phyloP scores from a whole-genome alignment of 2,113 vertebrate species.

The Atractosteus spatula region DNA sequence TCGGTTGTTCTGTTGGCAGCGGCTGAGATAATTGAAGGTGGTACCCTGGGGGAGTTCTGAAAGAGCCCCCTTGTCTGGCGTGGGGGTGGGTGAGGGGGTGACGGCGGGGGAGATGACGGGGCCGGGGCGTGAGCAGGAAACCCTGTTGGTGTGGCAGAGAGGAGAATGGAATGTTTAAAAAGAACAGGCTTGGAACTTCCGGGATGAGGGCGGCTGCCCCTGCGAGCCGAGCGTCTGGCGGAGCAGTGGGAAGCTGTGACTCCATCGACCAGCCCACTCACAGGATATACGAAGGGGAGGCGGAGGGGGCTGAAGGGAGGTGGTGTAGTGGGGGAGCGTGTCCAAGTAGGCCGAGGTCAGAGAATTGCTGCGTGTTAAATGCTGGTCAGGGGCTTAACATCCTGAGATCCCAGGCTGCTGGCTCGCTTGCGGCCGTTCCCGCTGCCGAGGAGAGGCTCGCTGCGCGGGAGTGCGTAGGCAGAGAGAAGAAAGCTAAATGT shows the following conservation, averaged over 20 bases:
- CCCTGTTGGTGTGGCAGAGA: slow-evolving; percentile 50
- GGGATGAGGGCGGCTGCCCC: slow-evolving; percentile 66
- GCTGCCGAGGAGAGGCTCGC: slow-evolving; percentile 53
- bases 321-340: slow-evolving; percentile 16
- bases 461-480: slow-evolving; percentile 49
- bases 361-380: slow-evolving; percentile 38
- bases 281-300: slow-evolving; percentile 60
- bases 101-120: slow-evolving; percentile 27
- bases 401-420: slow-evolving; percentile 59
- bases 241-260: slow-evolving; percentile 49
- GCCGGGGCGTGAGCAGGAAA: slow-evolving; percentile 70
- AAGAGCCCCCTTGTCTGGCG: slow-evolving; percentile 68
- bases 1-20: slow-evolving; percentile 33
- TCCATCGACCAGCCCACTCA: slow-evolving; percentile 54
- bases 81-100: slow-evolving; percentile 42
- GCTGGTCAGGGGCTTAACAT: slow-evolving; percentile 56
- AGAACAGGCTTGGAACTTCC: slow-evolving; percentile 68
- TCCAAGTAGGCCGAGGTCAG: slow-evolving; percentile 55
- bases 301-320: no score
- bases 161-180: slow-evolving; percentile 78
- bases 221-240: slow-evolving; percentile 34
- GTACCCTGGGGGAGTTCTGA: slow-evolving; percentile 64
- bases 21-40: slow-evolving; percentile 70
- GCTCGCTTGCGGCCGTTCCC: slow-evolving; percentile 26
- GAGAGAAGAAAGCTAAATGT: slow-evolving; percentile 38